A percentile compares a stretch with the other conserved stretches of the same genome.
phyloP scores from a whole-genome alignment of 1,140 invertebrate species.

The Callitettix versicolor region DNA sequence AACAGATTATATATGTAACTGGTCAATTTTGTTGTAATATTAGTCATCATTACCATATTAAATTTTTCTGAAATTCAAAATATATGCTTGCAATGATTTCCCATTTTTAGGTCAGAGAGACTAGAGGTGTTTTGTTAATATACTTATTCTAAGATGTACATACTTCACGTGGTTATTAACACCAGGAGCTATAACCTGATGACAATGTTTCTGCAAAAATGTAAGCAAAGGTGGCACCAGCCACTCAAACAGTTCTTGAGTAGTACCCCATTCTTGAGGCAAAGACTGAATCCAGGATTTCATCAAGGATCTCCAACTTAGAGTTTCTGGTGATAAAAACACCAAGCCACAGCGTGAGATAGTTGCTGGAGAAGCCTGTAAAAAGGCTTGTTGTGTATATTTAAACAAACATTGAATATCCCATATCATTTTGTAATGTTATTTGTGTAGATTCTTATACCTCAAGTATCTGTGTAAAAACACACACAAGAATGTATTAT shows the following conservation, averaged over 20 bases:
- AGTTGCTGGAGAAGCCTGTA: slow-evolving; percentile 70
- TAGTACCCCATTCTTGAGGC: slow-evolving; percentile 39
- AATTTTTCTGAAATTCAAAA: too few species aligned
- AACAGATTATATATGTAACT: too few species aligned
- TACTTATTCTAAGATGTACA: too few species aligned
- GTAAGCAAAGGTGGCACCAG: slow-evolving; percentile 55
- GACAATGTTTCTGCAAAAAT: slow-evolving; percentile 54
- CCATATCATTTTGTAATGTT: too few species aligned
- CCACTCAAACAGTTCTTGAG: slow-evolving; percentile 65
- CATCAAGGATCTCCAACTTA: slow-evolving; percentile 59
- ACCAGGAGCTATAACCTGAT: slow-evolving; percentile 13
- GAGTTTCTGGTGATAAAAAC: slow-evolving; percentile 67
- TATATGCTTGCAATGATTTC: too few species aligned
- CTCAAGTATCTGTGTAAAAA: background rate
- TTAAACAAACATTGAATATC: too few species aligned
- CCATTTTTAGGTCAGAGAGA: too few species aligned
- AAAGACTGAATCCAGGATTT: slow-evolving; percentile 55
- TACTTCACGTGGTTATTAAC: slow-evolving; percentile 4
- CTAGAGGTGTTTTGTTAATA: too few species aligned
- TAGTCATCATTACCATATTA: too few species aligned
- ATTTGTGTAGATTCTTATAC: background rate
- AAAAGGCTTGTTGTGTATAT: too few species aligned
- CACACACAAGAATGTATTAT: too few species aligned
- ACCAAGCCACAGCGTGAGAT: slow-evolving; percentile 91
- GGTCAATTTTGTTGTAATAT: too few species aligned